These are phyloP conservation scores for Microcebus murinus DNA, from an alignment of 2,113 vertebrate genomes.

Conservation along the genomic window DNA sequence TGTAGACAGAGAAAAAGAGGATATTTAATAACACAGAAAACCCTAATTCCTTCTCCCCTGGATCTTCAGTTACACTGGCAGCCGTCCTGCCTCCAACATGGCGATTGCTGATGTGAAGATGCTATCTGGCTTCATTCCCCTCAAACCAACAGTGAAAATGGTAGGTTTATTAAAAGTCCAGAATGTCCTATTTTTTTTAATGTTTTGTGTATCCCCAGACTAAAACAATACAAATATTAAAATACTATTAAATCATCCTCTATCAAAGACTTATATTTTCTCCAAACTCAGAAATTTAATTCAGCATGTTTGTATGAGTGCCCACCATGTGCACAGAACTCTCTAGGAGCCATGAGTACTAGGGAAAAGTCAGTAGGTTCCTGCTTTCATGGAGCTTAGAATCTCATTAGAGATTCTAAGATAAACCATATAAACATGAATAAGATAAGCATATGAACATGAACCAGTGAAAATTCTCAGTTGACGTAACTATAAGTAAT, in stretches of 20 bases:
- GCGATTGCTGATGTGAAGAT: slow-evolving; percentile 82
- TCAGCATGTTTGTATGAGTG: neutral
- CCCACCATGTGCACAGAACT: neutral
- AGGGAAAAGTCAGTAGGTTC: neutral
- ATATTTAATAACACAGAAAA: slow-evolving; percentile 9
- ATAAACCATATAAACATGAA: no score
- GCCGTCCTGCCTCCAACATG: slow-evolving; percentile 83
- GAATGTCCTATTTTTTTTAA: neutral
- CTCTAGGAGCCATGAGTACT: neutral
- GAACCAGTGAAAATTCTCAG: neutral
- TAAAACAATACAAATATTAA: neutral
- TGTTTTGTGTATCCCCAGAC: neutral
- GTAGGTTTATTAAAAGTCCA: slow-evolving; percentile 39
- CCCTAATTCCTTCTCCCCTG: neutral
- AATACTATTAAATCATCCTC: neutral
- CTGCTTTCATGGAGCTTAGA: neutral
- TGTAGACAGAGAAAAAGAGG: neutral
- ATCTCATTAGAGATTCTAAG: neutral
- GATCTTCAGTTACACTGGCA: slow-evolving; percentile 78
- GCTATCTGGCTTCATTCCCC: slow-evolving; percentile 81
- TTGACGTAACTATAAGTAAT: neutral
- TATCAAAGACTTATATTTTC: neutral
- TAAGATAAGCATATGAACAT: neutral
- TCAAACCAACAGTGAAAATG: slow-evolving; percentile 76
- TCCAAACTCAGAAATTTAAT: slow-evolving; percentile 11